Evolutionary conservation across 2,113 vertebrate species (phyloP).

Genomic region (Anas platyrhynchos): DNA sequence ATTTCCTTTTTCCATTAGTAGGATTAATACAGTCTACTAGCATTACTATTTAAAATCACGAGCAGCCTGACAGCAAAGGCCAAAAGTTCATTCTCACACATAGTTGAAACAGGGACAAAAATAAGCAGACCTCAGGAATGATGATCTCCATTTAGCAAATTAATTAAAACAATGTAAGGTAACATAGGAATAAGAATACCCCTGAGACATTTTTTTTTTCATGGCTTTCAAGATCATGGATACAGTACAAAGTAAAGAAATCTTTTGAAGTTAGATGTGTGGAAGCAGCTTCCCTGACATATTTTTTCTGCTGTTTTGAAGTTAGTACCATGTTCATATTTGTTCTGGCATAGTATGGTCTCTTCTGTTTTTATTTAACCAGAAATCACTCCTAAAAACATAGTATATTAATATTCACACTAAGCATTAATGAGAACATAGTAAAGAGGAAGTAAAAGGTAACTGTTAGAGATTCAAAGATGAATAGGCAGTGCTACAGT

Average conservation of each 20-base stretch:
- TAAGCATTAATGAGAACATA: conserved; percentile 19
- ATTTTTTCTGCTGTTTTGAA: conserved; percentile 56
- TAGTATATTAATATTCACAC: conserved; percentile 6
- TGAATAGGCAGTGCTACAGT: not conserved
- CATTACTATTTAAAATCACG: conserved; percentile 39
- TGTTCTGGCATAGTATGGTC: conserved; percentile 16
- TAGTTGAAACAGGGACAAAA: conserved; percentile 45
- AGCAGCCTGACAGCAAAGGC: conserved; percentile 29
- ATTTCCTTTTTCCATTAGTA: not conserved
- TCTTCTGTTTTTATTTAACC: conserved; percentile 55
- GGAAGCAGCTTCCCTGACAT: conserved; percentile 35
- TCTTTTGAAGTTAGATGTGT: conserved; percentile 66
- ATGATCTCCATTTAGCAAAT: conserved; percentile 66
- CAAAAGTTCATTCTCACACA: conserved; percentile 21
- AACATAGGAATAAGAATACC: conserved; percentile 57
- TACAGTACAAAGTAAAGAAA: conserved; percentile 67
- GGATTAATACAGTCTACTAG: not conserved
- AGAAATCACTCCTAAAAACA: conserved; percentile 1
- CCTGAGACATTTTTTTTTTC: conserved; percentile 26
- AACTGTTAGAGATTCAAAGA: not conserved
- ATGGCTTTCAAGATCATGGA: conserved; percentile 57
- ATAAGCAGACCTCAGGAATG: conserved; percentile 56
- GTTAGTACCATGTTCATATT: conserved; percentile 41
- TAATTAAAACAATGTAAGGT: conserved; percentile 67
- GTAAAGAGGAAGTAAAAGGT: not conserved